These are phyloP conservation scores for Allobates femoralis DNA, from an alignment of 2,797 vertebrate species.

Conservation along the genomic window DNA sequence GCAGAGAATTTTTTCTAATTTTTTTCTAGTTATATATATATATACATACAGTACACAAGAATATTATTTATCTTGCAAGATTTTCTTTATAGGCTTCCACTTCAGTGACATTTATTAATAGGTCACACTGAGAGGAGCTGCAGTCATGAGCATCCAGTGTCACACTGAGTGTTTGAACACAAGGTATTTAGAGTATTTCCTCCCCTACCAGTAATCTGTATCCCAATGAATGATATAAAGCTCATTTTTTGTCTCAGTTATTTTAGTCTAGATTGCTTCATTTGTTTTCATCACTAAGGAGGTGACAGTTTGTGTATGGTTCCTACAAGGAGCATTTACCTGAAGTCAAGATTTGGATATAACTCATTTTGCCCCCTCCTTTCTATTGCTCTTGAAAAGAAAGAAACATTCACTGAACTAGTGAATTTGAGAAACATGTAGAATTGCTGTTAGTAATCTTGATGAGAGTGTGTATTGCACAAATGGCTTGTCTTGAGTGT, in stretches of 20 bases:
- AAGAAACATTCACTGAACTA: background rate
- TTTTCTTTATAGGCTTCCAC: background rate
- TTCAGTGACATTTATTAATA: no score
- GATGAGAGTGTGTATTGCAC: background rate
- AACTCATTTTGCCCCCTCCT: background rate
- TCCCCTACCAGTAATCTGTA: background rate
- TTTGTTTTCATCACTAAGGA: conserved; percentile 18
- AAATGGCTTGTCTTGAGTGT: background rate
- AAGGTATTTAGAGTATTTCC: conserved; percentile 9
- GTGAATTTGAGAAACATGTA: background rate
- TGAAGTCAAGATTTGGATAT: background rate
- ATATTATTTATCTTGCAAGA: background rate
- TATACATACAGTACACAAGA: background rate
- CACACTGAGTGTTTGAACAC: background rate
- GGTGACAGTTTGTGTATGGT: background rate
- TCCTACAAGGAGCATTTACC: background rate
- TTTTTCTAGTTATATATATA: background rate
- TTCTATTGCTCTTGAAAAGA: background rate
- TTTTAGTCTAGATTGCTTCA: conserved; percentile 1
- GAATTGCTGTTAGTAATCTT: background rate
- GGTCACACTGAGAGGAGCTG: background rate
- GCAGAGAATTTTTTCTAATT: no score
- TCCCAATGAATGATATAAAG: background rate
- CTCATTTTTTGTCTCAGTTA: background rate
- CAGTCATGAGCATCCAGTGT: background rate